Conservation (phyloP, 2,113 vertebrate genomes). For the Synchiropus splendidus region DNA sequence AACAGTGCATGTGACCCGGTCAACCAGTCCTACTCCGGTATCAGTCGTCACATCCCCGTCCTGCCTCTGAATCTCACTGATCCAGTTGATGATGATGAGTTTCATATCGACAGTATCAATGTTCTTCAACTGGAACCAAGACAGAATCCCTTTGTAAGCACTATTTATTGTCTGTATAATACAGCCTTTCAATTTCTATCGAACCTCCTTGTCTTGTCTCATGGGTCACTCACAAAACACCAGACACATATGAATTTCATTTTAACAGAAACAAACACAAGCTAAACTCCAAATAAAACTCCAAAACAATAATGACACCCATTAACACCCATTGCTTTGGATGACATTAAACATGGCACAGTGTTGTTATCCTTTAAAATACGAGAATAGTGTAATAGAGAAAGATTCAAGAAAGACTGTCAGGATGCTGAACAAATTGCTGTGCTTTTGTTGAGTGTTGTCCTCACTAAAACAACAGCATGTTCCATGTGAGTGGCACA, state of each 20-base stretch:
- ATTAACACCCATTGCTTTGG: no score
- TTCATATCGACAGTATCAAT: slow-evolving; percentile 66
- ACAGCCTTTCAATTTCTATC: slow-evolving; percentile 81
- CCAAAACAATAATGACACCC: no score
- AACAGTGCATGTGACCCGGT: slow-evolving; percentile 73
- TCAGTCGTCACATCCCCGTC: slow-evolving; percentile 52
- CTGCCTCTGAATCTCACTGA: slow-evolving; percentile 48
- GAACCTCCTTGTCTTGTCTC: slow-evolving; percentile 61
- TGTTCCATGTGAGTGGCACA: no score
- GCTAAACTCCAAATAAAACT: no score
- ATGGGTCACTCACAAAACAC: slow-evolving; percentile 25
- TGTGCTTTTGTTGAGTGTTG: no score
- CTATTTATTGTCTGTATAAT: slow-evolving; percentile 90
- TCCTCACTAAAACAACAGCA: no score
- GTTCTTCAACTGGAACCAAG: slow-evolving; percentile 54
- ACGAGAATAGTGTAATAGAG: no score
- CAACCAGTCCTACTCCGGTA: slow-evolving; percentile 67
- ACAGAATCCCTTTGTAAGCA: slow-evolving; percentile 79
- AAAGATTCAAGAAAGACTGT: no score
- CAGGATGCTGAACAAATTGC: no score
- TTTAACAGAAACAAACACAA: not conserved
- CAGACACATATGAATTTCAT: not conserved
- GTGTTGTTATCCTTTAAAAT: no score
- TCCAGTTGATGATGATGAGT: slow-evolving; percentile 47
- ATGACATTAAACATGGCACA: no score